These are phyloP conservation scores for Bugula neritina DNA, from an alignment of 2,888 invertebrate genomes.

Conservation along the genomic window DNA sequence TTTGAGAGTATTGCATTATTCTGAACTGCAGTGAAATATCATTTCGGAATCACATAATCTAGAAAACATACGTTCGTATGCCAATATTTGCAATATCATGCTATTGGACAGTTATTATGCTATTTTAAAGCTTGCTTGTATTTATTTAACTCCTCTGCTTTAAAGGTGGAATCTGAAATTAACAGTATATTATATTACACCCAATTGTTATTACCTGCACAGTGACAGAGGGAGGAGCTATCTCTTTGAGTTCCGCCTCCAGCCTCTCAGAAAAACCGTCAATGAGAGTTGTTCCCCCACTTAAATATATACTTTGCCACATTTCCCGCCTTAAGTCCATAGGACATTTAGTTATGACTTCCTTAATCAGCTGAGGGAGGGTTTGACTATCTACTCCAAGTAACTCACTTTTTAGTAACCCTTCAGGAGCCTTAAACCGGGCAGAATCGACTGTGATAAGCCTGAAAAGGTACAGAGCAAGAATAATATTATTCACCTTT, in stretches of 20 bases:
- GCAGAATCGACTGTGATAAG: slow-evolving; percentile 48
- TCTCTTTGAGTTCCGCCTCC: slow-evolving; percentile 56
- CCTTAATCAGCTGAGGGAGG: slow-evolving; percentile 47
- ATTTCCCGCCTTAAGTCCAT: slow-evolving; percentile 59
- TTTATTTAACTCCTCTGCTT: too few relatives aligned
- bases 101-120: too few relatives aligned
- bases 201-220: slow-evolving; percentile 58
- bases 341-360: slow-evolving; percentile 59
- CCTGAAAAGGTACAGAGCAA: background rate
- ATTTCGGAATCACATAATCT: too few relatives aligned
- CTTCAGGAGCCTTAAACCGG: slow-evolving; percentile 56
- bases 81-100: too few relatives aligned
- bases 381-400: slow-evolving; percentile 14
- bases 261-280: slow-evolving; percentile 59
- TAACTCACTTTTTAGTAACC: slow-evolving; percentile 33
- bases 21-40: too few relatives aligned
- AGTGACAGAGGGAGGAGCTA: slow-evolving; percentile 57
- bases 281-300: slow-evolving; percentile 58
- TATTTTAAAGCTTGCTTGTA: too few relatives aligned
- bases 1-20: too few relatives aligned
- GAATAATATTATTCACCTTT: background rate
- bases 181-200: too few relatives aligned
- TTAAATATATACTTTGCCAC: slow-evolving; percentile 58
- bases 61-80: too few relatives aligned
- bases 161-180: too few relatives aligned